Conservation (phyloP, 2,888 invertebrate genomes). For the Venustoraphidia nigricollis region DNA sequence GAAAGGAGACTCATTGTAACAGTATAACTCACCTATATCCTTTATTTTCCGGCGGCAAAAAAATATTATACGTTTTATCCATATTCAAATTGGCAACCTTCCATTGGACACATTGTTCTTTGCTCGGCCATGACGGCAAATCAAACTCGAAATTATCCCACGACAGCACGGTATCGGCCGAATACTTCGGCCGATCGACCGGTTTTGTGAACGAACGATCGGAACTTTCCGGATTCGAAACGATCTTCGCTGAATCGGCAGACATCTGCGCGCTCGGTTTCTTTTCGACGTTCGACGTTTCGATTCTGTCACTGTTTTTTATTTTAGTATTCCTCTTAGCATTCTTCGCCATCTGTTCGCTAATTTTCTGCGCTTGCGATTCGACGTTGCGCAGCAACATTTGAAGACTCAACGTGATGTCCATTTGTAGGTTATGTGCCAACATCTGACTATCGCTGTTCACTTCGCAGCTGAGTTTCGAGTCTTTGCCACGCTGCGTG, state of each 20-base stretch:
- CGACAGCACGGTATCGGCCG: conserved; percentile 31
- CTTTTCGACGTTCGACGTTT: too few relatives aligned
- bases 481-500: conserved; percentile 23
- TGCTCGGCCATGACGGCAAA: conserved; percentile 36
- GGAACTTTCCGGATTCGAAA: neutral
- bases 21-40: conserved; percentile 46
- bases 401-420: conserved; percentile 30
- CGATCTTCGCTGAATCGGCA: too few relatives aligned
- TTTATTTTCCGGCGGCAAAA: conserved; percentile 62
- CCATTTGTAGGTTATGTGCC: conserved; percentile 26
- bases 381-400: conserved; percentile 31
- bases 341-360: conserved; percentile 25
- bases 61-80: conserved; percentile 45
- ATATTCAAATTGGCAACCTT: conserved; percentile 28
- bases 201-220: conserved; percentile 13
- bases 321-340: conserved; percentile 10
- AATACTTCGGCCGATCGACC: conserved; percentile 26
- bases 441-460: conserved; percentile 23
- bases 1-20: neutral
- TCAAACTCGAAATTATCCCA: conserved; percentile 36
- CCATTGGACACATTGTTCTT: conserved; percentile 30
- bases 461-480: conserved; percentile 26
- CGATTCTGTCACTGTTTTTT: neutral
- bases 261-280: too few relatives aligned
- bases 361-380: conserved; percentile 31